Evolutionary conservation across 2,797 vertebrate genomes (phyloP), one percentile per base, ranked within the genome.

Genomic region (Myripristis jacobus): DNA sequence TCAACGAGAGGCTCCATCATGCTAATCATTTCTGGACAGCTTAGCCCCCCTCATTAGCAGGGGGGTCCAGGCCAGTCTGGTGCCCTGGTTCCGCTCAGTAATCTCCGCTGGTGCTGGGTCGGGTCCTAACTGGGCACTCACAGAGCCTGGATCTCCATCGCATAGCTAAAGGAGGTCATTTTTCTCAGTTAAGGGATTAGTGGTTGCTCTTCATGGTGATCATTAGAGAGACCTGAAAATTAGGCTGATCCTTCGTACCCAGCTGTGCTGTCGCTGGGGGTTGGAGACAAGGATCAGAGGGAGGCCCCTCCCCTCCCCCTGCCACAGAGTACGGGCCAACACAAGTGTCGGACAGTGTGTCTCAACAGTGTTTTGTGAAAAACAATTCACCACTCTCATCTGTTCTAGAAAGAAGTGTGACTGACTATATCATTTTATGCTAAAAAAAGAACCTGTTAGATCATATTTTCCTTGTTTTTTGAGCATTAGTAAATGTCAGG

Each of bases 181-280:
- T 91, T 86, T 86, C 90, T 88, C 85, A 84, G 88, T 91, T 89
- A 88, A 86, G 83, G 92, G 92, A 93, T 93, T 94, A 94, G 90
- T 59, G 85, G 88, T 87, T 75, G 81, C 84, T 90, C 90, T 91
- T 91, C 88, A 82, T 80, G 67, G 83, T 70, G 66, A 89, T 87
- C 88, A 92, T 93, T 93, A 92, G 87, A 87, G 75, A 77, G 88
- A 88, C 85, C 91, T 79, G 88, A 79, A 93, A 93, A 94, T 93
- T 92, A 92, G 92, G 79, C 91, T 91, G 92, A 93, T 92, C 91
- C 90, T 79, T 75, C 66, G 73, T 70, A 60, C 80, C 92, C 91
- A 92, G 91, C 91, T 93, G 92, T 90, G 91, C 85, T 71, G 88
- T 89, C 68, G 74, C 81, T 83, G 88, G 86, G 91, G 85, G 89